Conservation (phyloP, 2,797 vertebrate genomes). For the Manis javanica region DNA sequence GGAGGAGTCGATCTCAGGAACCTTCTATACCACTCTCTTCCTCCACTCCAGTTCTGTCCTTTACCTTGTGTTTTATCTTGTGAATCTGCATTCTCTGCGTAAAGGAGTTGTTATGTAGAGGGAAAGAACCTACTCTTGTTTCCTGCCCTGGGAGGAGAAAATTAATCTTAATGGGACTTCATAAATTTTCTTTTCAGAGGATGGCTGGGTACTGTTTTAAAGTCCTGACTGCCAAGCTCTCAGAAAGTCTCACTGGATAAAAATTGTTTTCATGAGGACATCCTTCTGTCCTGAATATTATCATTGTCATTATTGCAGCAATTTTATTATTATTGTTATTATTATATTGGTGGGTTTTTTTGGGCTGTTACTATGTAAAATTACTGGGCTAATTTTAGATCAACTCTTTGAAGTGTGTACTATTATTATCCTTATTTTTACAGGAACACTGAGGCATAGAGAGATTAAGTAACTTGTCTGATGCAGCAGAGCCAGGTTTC, state of each 20-base stretch:
- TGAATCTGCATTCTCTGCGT: not conserved
- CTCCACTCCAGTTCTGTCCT: no score
- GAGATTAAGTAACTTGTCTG: not conserved
- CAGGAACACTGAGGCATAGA: not conserved
- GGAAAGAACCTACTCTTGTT: not conserved
- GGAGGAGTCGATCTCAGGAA: no score
- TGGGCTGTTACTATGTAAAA: not conserved
- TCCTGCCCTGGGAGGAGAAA: not conserved
- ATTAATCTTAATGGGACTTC: conserved; percentile 6
- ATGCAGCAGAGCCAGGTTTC: not conserved
- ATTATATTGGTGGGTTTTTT: not conserved
- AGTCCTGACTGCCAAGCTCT: not conserved
- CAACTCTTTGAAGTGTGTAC: not conserved
- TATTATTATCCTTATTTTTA: not conserved
- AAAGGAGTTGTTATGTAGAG: not conserved
- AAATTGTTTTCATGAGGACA: not conserved
- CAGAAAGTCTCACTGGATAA: not conserved
- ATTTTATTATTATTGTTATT: not conserved
- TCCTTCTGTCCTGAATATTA: not conserved
- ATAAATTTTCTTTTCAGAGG: not conserved
- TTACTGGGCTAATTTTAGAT: not conserved
- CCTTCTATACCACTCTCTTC: no score
- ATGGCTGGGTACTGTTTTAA: not conserved
- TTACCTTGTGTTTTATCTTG: not conserved
- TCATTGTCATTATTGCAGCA: not conserved